Conservation (phyloP, 2,113 vertebrate species). For the Struthidea cinerea region DNA sequence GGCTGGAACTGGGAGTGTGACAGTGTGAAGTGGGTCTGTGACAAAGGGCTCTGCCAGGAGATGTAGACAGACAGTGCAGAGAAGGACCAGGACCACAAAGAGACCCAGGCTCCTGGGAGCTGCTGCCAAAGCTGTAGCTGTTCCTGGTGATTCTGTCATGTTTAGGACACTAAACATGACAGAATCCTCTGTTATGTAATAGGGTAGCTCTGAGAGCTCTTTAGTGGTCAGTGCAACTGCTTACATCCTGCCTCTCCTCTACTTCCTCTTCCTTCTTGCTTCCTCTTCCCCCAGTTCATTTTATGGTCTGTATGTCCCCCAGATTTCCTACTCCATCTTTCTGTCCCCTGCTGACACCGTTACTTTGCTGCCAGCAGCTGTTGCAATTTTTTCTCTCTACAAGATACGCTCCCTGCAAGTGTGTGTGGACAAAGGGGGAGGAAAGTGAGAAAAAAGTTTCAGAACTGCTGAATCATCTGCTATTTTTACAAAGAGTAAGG, state of each 20-base stretch:
- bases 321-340: not conserved
- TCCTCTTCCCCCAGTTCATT: not conserved
- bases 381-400: not conserved
- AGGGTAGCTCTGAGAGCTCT: not conserved
- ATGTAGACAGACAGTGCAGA: not conserved
- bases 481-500: not conserved
- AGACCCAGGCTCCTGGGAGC: not conserved
- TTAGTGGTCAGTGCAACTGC: fast-evolving
- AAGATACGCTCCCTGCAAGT: fast-evolving
- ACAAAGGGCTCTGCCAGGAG: not conserved
- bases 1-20: not conserved
- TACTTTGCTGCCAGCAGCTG: not conserved
- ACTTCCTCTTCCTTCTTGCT: not conserved
- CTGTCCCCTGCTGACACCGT: not conserved
- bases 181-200: not conserved
- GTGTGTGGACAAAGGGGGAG: not conserved
- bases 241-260: not conserved
- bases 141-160: not conserved
- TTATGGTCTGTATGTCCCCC: not conserved
- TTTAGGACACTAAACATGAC: not conserved
- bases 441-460: not conserved
- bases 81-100: not conserved
- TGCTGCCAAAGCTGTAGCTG: not conserved
- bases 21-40: not conserved
- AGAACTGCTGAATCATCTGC: not conserved